Percentiles rank a stretch among this genome's conserved stretches.
Conservation (phyloP, 2,797 vertebrate species). For the Crocodylus rhombifer region DNA sequence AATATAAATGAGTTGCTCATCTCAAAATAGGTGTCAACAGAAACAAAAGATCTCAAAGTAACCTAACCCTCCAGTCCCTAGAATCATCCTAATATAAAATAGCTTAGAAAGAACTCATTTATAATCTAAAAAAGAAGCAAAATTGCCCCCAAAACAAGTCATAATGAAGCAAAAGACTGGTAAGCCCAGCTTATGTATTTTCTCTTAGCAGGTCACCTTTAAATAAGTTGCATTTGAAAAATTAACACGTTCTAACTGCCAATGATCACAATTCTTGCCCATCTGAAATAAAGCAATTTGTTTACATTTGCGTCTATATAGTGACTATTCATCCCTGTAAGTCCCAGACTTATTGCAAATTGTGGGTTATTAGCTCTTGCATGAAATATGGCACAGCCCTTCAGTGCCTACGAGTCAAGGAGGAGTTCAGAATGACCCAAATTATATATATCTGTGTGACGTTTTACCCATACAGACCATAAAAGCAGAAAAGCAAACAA, state of each 20-base stretch:
- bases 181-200: neutral
- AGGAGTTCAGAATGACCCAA: neutral
- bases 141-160: neutral
- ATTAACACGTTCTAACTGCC: neutral
- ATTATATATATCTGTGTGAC: neutral
- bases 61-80: conserved; percentile 5
- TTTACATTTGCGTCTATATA: rapidly evolving
- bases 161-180: neutral
- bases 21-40: neutral
- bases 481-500: neutral
- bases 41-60: neutral
- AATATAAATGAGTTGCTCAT: neutral
- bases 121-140: too few relatives aligned
- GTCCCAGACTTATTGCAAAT: neutral
- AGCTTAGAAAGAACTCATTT: neutral
- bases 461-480: neutral
- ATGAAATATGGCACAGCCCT: neutral
- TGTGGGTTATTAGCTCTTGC: neutral
- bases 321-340: neutral
- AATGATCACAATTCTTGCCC: neutral
- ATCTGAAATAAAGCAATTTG: neutral
- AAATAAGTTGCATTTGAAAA: neutral
- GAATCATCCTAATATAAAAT: neutral
- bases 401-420: neutral
- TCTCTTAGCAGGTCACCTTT: neutral